Evolutionary conservation across 1,140 invertebrate species (phyloP).

Genomic region (Hylaeus volcanicus): DNA sequence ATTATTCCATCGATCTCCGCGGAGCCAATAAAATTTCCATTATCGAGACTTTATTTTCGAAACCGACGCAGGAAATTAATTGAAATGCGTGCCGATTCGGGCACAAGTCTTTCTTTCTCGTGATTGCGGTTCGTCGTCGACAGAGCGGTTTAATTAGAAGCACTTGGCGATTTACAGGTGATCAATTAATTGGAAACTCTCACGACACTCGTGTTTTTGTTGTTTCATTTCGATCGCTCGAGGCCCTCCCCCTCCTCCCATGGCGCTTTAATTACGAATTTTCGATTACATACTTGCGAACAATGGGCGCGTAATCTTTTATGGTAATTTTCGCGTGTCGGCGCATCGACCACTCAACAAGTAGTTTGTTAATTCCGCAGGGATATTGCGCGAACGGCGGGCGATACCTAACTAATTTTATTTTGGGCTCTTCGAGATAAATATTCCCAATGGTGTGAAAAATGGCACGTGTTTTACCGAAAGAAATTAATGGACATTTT

Average conservation of each 20-base stretch:
- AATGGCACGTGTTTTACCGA: too few species aligned
- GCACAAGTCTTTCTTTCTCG: not conserved
- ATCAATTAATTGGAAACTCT: slow-evolving; percentile 24
- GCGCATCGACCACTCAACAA: slow-evolving; percentile 22
- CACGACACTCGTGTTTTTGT: not conserved
- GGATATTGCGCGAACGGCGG: not conserved
- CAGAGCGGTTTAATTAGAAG: not conserved
- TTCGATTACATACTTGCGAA: slow-evolving; percentile 37
- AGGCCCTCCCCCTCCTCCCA: too few species aligned
- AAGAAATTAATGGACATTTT: too few species aligned
- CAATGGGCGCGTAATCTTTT: slow-evolving; percentile 39
- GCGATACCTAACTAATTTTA: not conserved
- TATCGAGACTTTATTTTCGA: not conserved
- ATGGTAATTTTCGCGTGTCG: slow-evolving; percentile 7
- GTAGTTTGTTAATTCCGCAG: slow-evolving; percentile 32
- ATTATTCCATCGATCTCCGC: too few species aligned
- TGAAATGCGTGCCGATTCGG: not conserved
- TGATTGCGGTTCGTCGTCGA: not conserved
- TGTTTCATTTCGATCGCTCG: not conserved
- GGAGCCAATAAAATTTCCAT: not conserved
- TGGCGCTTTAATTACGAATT: slow-evolving; percentile 34
- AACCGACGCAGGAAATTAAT: not conserved
- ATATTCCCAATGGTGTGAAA: too few species aligned
- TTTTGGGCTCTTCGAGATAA: too few species aligned
- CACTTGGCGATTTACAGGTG: not conserved